Conservation (phyloP, 2,888 invertebrate genomes). For the Nysson spinosus region DNA sequence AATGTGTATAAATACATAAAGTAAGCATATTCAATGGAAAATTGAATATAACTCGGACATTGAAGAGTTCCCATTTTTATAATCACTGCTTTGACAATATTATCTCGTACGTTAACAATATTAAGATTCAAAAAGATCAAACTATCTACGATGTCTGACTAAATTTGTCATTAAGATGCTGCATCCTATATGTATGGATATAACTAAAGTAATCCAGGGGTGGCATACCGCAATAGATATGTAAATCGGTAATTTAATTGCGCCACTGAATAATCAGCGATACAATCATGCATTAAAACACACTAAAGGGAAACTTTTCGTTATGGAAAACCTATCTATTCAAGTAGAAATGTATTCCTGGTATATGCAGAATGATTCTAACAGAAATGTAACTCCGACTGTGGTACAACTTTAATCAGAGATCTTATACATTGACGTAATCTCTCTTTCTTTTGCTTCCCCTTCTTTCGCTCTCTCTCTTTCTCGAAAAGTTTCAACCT, state of each 20-base stretch:
- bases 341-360: slow-evolving; percentile 22
- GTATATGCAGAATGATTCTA: slow-evolving; percentile 25
- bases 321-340: slow-evolving; percentile 38
- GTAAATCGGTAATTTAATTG: slow-evolving; percentile 60
- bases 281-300: slow-evolving; percentile 42
- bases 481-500: slow-evolving; percentile 9
- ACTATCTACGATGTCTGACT: too few relatives aligned
- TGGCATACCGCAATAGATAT: slow-evolving; percentile 42
- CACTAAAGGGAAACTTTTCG: slow-evolving; percentile 39
- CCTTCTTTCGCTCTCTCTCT: too few relatives aligned
- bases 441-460: too few relatives aligned
- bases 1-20: too few relatives aligned
- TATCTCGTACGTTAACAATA: too few relatives aligned
- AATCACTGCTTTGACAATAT: too few relatives aligned
- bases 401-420: slow-evolving; percentile 37
- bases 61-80: too few relatives aligned
- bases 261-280: slow-evolving; percentile 54
- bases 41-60: not conserved
- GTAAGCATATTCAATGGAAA: too few relatives aligned
- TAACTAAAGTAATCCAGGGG: slow-evolving; percentile 44
- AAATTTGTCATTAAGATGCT: too few relatives aligned
- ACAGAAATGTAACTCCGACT: slow-evolving; percentile 22
- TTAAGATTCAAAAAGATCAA: too few relatives aligned
- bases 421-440: slow-evolving; percentile 38
- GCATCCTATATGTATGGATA: slow-evolving; percentile 46